Conservation (phyloP, 2,797 vertebrate genomes). For the Monodelphis domestica region DNA sequence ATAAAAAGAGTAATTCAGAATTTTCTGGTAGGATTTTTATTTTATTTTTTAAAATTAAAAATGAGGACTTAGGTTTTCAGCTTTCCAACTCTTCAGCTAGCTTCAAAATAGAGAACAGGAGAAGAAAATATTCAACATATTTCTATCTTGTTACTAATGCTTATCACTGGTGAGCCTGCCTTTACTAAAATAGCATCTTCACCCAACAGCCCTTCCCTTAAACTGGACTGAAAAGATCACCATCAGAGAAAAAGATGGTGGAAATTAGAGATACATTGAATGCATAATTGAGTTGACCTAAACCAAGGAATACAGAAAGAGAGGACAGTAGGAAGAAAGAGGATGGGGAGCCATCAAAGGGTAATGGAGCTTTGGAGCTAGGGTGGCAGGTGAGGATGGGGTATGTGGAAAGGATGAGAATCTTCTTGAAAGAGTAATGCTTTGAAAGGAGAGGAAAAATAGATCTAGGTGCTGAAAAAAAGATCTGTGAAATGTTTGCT, state of each 20-base stretch:
- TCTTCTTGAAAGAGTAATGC: constrained; percentile 31
- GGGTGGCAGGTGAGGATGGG: constrained; percentile 18
- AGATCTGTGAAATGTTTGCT: not conserved
- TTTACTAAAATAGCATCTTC: constrained; percentile 10
- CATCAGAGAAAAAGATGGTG: not conserved
- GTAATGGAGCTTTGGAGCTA: not conserved
- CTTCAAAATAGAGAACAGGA: not conserved
- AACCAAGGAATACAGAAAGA: constrained; percentile 24
- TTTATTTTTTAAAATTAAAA: not conserved
- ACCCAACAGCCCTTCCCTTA: not conserved
- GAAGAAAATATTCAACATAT: not conserved
- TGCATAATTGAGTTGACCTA: not conserved
- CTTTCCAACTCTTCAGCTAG: not conserved
- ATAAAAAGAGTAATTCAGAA: not conserved
- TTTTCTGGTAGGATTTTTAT: not conserved
- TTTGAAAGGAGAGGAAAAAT: not conserved
- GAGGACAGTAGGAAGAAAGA: not conserved
- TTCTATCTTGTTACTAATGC: constrained; percentile 1
- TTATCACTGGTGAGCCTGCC: not conserved
- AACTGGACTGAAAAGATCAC: constrained; percentile 33
- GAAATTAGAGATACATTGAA: not conserved
- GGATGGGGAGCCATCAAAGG: not conserved
- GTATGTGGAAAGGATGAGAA: constrained; percentile 35
- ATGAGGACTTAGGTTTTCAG: not conserved
- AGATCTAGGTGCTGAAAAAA: not conserved